Base-by-base conservation (phyloP, 2,797 vertebrate genomes). In the Novumbra hubbsi region DNA sequence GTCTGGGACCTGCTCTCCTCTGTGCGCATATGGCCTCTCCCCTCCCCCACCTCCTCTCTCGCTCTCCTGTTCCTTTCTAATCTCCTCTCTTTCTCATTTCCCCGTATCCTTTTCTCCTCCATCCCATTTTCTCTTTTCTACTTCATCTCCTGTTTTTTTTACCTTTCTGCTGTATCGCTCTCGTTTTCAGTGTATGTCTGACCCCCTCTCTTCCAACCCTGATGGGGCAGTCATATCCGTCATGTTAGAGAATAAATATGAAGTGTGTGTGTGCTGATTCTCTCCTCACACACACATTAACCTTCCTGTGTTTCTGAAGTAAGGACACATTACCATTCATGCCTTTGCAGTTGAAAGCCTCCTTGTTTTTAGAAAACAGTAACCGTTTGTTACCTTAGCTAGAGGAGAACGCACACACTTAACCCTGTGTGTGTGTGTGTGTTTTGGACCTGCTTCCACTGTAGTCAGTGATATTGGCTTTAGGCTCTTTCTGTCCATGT, bases 311-410 rank as follows among this genome's bases (percentile, higher is more conserved):
- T 45, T 14, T 45, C 41, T 45, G 41, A 45, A 45, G 80, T 69
- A 76, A 74, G 76, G 82, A 75, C 62, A 81, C 74, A 79, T 71
- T 73, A 78, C 63, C 80, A 81, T 85, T 87, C 73, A 74, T 83
- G 76, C 38, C 57, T 38, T n/a, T 74, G 73, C 75, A 71, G 78
- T 81, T 87, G 76, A 89, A 89, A 80, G 85, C 75, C 60, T 74
- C 76, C 86, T 84, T 89, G 85, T 88, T 75, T 81, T 73, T 76
- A 78, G 83, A 81, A 81, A 87, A 83, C 76, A 77, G 27, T 50
- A 78, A 77, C 70, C 63, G 71, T 74, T 74, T 83, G 79, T 88
- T 84, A 80, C 71, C 77, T 78, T 73, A 78, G 81, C 81, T 83
- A 71, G 21, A 60, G 52, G 52, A 57, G 67, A 73, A 50, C 34